Conservation (phyloP, 2,888 invertebrate species). For the Hyalella azteca region DNA sequence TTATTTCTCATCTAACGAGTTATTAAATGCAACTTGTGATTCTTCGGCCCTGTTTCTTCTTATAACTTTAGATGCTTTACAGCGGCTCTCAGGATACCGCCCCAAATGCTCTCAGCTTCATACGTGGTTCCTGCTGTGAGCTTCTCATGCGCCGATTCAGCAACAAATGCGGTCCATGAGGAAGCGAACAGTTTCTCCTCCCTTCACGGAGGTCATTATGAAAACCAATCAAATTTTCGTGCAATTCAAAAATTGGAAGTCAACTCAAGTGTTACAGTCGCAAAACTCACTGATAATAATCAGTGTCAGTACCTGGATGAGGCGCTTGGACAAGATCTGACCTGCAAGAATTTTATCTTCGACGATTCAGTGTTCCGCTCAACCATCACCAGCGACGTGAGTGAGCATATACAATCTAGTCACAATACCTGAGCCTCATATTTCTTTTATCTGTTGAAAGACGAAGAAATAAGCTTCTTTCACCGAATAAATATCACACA, state of each 20-base stretch:
- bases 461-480: too few relatives aligned
- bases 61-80: not conserved
- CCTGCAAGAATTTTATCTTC: slow-evolving; percentile 7
- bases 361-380: slow-evolving; percentile 12
- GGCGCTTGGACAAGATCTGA: too few relatives aligned
- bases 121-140: slow-evolving; percentile 40
- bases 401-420: too few relatives aligned
- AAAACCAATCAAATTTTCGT: not conserved
- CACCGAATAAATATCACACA: too few relatives aligned
- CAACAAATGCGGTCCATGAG: not conserved
- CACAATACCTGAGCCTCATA: too few relatives aligned
- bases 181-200: not conserved
- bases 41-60: too few relatives aligned
- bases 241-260: not conserved
- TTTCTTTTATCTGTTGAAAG: too few relatives aligned
- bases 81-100: slow-evolving; percentile 35
- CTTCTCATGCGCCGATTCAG: slow-evolving; percentile 41
- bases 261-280: not conserved
- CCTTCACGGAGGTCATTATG: not conserved
- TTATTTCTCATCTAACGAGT: too few relatives aligned
- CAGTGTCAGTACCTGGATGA: not conserved
- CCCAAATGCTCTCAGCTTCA: slow-evolving; percentile 41
- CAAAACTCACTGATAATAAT: not conserved
- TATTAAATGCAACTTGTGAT: too few relatives aligned
- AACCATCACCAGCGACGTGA: slow-evolving; percentile 40